These are phyloP conservation scores for Pristis pectinata DNA, from an alignment of 2,797 vertebrate species.

Conservation along the genomic window DNA sequence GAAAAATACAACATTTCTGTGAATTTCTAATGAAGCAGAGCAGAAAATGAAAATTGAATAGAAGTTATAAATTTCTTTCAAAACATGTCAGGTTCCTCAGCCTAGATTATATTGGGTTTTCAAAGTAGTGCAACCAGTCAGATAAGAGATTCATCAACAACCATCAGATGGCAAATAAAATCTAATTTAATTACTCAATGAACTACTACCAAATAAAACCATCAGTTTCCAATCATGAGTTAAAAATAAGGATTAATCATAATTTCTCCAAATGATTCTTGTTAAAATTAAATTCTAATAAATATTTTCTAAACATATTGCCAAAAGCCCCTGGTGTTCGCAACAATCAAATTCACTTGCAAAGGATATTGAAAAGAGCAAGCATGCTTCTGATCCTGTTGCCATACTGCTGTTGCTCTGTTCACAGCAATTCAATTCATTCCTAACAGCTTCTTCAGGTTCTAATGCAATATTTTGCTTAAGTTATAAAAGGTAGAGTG, in stretches of 20 bases:
- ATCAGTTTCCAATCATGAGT: background rate
- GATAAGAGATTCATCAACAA: background rate
- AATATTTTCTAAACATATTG: background rate
- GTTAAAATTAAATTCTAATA: background rate
- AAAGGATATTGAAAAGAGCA: background rate
- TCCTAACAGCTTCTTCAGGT: background rate
- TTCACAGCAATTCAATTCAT: background rate
- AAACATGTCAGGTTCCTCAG: background rate
- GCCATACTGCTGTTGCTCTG: background rate
- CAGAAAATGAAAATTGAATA: background rate
- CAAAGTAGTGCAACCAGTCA: background rate
- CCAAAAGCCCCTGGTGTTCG: background rate
- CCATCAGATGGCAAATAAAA: background rate
- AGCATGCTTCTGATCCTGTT: background rate
- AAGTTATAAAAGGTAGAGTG: too few relatives aligned
- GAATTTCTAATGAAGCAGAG: background rate
- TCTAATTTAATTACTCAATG: background rate
- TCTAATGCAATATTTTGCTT: too few relatives aligned
- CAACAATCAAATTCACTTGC: background rate
- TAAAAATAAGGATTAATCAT: background rate
- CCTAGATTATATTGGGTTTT: background rate
- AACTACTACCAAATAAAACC: background rate
- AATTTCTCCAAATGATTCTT: background rate
- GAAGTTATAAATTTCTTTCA: background rate
- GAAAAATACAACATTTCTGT: too few relatives aligned